Base-by-base conservation (phyloP, 2,888 invertebrate species). In the Liodrosophila aerea region DNA sequence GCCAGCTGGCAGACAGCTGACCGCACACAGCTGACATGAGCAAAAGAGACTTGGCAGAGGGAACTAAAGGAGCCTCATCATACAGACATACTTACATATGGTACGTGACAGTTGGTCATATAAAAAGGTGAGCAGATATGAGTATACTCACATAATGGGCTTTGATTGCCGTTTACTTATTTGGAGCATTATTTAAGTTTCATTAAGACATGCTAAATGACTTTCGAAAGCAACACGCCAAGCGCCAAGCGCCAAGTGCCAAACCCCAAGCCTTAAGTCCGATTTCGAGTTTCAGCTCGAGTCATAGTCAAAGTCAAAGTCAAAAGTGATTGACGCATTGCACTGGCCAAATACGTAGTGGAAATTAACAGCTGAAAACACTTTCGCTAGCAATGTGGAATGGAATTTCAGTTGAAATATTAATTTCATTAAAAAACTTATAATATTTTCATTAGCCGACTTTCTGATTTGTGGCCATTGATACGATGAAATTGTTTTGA, bases 191-290 rank as follows among this genome's bases (percentile, higher is more conserved):
- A 74, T 80, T 80, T 67, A 64, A 73, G 80, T 85, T 85, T 68
- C 64, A 83, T 81, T 82, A 76, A 83, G 83, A 78, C 83, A 85
- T 78, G 67, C 74, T 83, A 83, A 83, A 82, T 81, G 76, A 68
- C 64, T 83, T 83, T 81, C 80, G 81, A 81, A 81, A 85, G 80
- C 85, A 50, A 44, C 49, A 16, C 43, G 39, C 41, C 13, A 33
- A 27, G 22, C 39, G 36, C 29, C 31, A 13, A 37, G n/a, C n/a
- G n/a, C n/a, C n/a, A n/a, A n/a, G n/a, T n/a, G n/a, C n/a, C n/a
- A n/a, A n/a, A n/a, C n/a, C n/a, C n/a, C n/a, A n/a, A n/a, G n/a
- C n/a, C n/a, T n/a, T n/a, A n/a, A n/a, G n/a, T 41, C 11, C 7
- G 18, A 39, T 12, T 31, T 12, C 51, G 43, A 37, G 16, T 53